These are phyloP conservation scores for Urophycis tenuis DNA, from an alignment of 2,797 vertebrate genomes.

Conservation along the genomic window DNA sequence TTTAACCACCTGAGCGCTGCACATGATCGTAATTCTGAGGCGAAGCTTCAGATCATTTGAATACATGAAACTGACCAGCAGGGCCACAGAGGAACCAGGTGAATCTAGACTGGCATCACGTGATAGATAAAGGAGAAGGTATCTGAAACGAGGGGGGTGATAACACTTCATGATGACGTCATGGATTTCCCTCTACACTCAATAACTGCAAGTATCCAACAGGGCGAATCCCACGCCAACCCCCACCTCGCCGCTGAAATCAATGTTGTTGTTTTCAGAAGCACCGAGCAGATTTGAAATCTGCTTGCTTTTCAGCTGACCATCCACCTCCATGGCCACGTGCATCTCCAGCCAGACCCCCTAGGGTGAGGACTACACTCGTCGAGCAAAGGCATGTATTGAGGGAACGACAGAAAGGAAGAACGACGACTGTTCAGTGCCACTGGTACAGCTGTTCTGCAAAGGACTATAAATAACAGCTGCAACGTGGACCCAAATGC, in stretches of 20 bases:
- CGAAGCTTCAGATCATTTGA: neutral
- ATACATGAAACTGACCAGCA: neutral
- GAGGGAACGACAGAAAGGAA: conserved; percentile 32
- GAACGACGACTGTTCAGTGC: conserved; percentile 21
- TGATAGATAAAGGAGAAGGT: neutral
- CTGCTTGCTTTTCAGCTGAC: neutral
- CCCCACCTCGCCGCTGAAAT: conserved; percentile 8
- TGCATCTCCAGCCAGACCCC: neutral
- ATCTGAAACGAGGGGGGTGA: neutral
- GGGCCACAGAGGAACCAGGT: no score
- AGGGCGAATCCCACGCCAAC: neutral
- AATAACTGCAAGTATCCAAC: no score
- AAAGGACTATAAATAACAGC: conserved; percentile 57
- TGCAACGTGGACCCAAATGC: conserved; percentile 25
- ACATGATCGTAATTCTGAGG: neutral
- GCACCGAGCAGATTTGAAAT: conserved; percentile 6
- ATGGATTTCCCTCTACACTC: neutral
- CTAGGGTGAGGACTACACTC: neutral
- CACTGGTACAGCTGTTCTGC: conserved; percentile 55
- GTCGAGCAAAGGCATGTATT: neutral
- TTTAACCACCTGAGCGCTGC: neutral
- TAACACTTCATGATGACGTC: neutral
- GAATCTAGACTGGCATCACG: neutral
- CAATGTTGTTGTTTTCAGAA: neutral
- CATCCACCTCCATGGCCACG: neutral